Evolutionary conservation across 2,888 invertebrate species (phyloP).

Genomic region (Leuctra nigra): DNA sequence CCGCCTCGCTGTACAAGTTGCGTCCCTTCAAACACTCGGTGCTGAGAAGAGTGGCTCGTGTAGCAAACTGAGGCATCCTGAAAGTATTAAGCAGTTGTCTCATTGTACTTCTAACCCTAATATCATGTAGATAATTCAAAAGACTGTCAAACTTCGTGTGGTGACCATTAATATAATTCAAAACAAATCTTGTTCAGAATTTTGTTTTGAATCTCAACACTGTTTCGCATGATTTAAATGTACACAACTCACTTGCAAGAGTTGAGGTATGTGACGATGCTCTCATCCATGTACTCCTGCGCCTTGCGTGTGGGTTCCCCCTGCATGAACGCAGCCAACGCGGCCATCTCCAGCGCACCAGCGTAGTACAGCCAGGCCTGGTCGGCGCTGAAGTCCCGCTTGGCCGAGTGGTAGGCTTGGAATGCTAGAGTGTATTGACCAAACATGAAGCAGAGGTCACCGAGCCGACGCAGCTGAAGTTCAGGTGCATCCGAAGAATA

Average conservation of each 20-base stretch:
- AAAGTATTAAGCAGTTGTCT: too few relatives aligned
- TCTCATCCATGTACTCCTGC: constrained; percentile 89
- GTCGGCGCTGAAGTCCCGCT: constrained; percentile 93
- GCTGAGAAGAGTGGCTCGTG: constrained; percentile 82
- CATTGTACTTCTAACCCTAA: too few relatives aligned
- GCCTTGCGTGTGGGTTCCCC: constrained; percentile 71
- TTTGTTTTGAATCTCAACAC: too few relatives aligned
- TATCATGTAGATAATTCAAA: too few relatives aligned
- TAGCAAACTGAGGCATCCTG: constrained; percentile 87
- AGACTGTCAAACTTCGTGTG: too few relatives aligned
- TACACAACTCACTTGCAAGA: constrained; percentile 70
- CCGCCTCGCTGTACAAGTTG: constrained; percentile 83
- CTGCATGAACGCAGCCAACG: constrained; percentile 84
- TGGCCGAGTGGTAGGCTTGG: constrained; percentile 92
- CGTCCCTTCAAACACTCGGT: constrained; percentile 78
- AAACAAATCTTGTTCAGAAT: too few relatives aligned
- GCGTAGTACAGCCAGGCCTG: constrained; percentile 97
- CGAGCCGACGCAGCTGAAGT: constrained; percentile 84
- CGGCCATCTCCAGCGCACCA: constrained; percentile 95
- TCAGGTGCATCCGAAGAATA: constrained; percentile 82
- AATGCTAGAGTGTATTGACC: constrained; percentile 89
- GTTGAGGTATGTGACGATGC: constrained; percentile 84
- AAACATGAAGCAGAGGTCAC: constrained; percentile 94
- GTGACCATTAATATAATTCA: too few relatives aligned
- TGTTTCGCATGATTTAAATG: too few relatives aligned